Conservation (phyloP, 2,113 vertebrate species). For the Dasyornis broadbenti region DNA sequence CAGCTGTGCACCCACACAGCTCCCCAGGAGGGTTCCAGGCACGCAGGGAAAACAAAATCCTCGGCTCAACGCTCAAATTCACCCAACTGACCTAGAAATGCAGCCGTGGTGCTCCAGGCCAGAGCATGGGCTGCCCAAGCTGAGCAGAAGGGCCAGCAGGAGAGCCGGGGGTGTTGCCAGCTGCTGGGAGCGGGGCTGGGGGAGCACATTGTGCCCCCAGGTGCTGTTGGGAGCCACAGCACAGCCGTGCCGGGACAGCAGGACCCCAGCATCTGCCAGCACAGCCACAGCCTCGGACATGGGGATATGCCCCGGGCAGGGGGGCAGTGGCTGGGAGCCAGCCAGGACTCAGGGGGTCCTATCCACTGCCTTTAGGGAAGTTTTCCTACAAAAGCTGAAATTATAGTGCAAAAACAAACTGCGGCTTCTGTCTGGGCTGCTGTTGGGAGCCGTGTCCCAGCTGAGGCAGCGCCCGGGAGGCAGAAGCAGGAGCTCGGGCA, state of each 20-base stretch:
- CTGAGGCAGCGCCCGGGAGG: rapidly evolving
- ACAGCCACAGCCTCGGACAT: rapidly evolving
- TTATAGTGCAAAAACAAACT: background rate
- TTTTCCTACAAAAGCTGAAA: background rate
- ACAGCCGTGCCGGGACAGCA: rapidly evolving
- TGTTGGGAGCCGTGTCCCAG: background rate
- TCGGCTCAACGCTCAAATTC: rapidly evolving
- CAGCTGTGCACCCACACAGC: background rate
- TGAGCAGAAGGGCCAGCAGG: background rate
- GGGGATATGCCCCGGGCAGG: background rate
- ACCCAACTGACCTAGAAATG: background rate
- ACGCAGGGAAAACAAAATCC: background rate
- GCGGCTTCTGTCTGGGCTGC: background rate
- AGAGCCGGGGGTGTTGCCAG: background rate
- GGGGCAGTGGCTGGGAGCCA: rapidly evolving
- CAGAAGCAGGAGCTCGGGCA: background rate
- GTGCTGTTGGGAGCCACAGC: rapidly evolving
- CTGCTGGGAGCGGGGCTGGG: background rate
- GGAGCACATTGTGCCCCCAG: background rate
- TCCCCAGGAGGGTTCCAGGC: background rate
- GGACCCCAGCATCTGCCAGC: background rate
- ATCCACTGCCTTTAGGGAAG: too few relatives aligned
- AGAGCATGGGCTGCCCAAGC: background rate
- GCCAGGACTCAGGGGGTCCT: rapidly evolving
- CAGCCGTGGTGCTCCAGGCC: background rate